These are phyloP conservation scores for Rousettus madagascariensis DNA, from an alignment of 2,797 vertebrate species.

Conservation along the genomic window DNA sequence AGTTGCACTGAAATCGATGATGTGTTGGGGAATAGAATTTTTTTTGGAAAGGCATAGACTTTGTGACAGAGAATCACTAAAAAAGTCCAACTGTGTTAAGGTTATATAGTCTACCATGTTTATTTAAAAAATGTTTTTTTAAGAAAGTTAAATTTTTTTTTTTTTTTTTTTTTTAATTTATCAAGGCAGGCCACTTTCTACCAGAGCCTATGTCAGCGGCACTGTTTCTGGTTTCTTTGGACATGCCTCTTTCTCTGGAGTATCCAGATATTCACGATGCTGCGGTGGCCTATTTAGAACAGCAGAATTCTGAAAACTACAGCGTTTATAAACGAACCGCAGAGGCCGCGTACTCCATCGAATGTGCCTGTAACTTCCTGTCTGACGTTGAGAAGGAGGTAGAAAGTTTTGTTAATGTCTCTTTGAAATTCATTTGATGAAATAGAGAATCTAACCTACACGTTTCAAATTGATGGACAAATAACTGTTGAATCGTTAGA, in stretches of 20 bases:
- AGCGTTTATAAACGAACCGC: conserved; percentile 89
- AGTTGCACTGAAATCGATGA: not conserved
- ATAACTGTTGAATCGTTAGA: not conserved
- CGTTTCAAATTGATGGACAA: not conserved
- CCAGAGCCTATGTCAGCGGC: conserved; percentile 89
- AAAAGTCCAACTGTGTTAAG: not conserved
- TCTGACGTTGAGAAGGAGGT: conserved; percentile 91
- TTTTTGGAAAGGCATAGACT: not conserved
- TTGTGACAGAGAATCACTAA: not conserved
- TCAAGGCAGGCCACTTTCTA: conserved; percentile 89
- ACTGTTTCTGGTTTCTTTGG: conserved; percentile 92
- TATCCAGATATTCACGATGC: conserved; percentile 92
- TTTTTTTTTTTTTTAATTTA: conserved; percentile 22
- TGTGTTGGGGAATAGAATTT: not conserved
- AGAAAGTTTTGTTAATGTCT: conserved; percentile 50
- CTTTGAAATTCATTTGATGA: not conserved
- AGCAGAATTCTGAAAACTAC: conserved; percentile 92
- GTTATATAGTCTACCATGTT: not conserved
- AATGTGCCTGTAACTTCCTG: conserved; percentile 93
- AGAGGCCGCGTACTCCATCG: conserved; percentile 88
- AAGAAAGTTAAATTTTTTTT: not conserved
- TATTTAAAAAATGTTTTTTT: not conserved
- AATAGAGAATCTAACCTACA: not conserved
- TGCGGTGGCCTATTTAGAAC: conserved; percentile 93
- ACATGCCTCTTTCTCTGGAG: conserved; percentile 89